Evolutionary conservation across 2,888 invertebrate species (phyloP), one percentile per base, ranked within the genome.

Genomic region (Melanostoma scalare): DNA sequence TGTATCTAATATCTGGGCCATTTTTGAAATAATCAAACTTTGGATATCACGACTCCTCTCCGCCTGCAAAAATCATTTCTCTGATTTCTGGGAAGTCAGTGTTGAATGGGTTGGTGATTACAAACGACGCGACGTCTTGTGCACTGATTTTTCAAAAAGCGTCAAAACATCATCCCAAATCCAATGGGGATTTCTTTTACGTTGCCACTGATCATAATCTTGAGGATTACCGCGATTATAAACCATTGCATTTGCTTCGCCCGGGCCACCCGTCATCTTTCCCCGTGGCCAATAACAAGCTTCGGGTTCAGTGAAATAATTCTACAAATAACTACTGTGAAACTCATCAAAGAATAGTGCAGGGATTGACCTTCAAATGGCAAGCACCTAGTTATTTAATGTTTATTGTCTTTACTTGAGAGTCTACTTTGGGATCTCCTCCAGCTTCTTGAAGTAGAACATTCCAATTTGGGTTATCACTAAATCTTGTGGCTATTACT

Each of bases 31-130:
- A 94, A 86, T 95, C 94, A 0, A 93, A 87, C 2, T 93, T 91
- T 8, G 92, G 92, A 84, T 95, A 72, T 0, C 96, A 96, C 82
- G 96, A 87, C 87, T 96, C 95, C 50, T 91, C 85, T 0, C 93
- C 95, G 0, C 95, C 95, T 86, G 93, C 91, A 38, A 96, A 89
- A 86, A 96, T 94, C 87, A 94, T 93, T 0, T 93, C 90, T 0
- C 93, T 92, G 31, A 89, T 61, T 8, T 89, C 90, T 10, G 90
- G 88, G 61, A 88, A 89, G 58, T 87, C 52, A 30, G 89, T 71
- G 0, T 78, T 79, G 20, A 88, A 87, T 2, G 86, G 80, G 85
- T 92, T 20, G 1, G 20, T 91, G 0, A 93, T 88, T 3, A 90
- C 89, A 53, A 93, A 85, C 0, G 91, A 92, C 1, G 93, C 93